Evolutionary conservation across 2,888 invertebrate species (phyloP).

Genomic region (Thysanoteuthis rhombus): DNA sequence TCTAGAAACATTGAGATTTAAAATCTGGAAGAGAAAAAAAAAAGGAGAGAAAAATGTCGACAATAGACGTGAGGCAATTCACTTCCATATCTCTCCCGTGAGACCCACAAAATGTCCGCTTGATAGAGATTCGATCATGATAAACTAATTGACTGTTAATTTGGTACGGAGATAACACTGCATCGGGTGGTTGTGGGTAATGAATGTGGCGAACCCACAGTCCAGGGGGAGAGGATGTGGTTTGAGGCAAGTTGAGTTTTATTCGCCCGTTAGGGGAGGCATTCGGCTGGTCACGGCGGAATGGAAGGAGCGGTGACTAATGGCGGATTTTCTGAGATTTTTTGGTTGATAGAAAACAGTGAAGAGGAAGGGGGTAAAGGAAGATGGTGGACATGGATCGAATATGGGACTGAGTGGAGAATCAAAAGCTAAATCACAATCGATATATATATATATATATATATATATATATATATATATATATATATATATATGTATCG

Average conservation of each 20-base stretch:
- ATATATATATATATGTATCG: too few species aligned
- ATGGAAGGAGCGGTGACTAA: not conserved
- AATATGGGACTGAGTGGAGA: too few species aligned
- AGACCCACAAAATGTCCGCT: not conserved
- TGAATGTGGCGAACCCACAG: not conserved
- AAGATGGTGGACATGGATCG: too few species aligned
- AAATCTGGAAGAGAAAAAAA: not conserved
- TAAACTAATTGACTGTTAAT: slow-evolving; percentile 12
- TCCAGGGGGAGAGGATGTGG: not conserved
- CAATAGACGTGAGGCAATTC: not conserved
- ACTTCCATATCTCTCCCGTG: not conserved
- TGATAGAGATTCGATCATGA: not conserved
- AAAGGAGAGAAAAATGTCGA: not conserved
- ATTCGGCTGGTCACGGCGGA: not conserved
- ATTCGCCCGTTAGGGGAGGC: not conserved
- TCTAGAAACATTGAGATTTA: not conserved
- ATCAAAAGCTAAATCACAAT: too few species aligned
- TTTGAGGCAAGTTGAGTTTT: not conserved
- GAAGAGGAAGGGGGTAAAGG: too few species aligned
- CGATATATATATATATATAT: too few species aligned
- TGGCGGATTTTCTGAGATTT: not conserved
- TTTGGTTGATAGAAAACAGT: not conserved
- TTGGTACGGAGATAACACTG: not conserved
- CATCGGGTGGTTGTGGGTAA: not conserved
- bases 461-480: too few species aligned